Percentiles rank a stretch among this genome's conserved stretches.
These are phyloP conservation scores for Drosophila subquinaria DNA, from an alignment of 2,888 invertebrate species.

Conservation along the genomic window DNA sequence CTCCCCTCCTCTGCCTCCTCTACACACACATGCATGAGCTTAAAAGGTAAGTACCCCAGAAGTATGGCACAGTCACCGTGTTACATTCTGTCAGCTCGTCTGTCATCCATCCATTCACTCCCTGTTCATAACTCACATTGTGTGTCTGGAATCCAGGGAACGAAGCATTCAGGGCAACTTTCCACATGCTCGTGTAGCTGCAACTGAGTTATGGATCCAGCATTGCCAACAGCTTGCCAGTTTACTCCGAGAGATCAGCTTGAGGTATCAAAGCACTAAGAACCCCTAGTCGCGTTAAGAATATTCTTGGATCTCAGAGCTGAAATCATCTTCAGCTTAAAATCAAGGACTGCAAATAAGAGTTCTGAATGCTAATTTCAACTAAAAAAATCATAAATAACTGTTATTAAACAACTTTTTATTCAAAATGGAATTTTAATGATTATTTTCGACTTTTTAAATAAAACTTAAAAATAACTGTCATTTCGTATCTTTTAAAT, in stretches of 20 bases:
- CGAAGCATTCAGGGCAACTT: slow-evolving; percentile 6
- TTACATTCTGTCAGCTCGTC: slow-evolving; percentile 33
- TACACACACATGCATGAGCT: slow-evolving; percentile 26
- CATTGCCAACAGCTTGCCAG: background rate
- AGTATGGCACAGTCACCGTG: slow-evolving; percentile 24
- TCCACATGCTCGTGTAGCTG: background rate
- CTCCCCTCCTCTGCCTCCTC: background rate
- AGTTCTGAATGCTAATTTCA: too few relatives aligned
- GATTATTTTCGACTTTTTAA: too few relatives aligned
- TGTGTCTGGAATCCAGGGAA: background rate
- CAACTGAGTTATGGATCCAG: slow-evolving; percentile 10
- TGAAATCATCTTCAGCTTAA: background rate
- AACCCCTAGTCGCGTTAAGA: background rate
- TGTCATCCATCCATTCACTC: slow-evolving; percentile 16
- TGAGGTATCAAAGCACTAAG: background rate
- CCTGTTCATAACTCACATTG: slow-evolving; percentile 7
- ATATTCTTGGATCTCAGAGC: background rate
- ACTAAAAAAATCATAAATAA: too few relatives aligned
- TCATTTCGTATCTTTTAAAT: too few relatives aligned
- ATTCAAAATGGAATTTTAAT: too few relatives aligned
- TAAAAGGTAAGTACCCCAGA: slow-evolving; percentile 47
- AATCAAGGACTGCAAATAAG: too few relatives aligned
- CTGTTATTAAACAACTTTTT: too few relatives aligned
- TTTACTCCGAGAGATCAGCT: background rate
- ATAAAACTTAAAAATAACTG: too few relatives aligned